These are phyloP conservation scores for Petrosia ficiformis DNA, from an alignment of 37 sponge, comb jelly and placozoan species.

Conservation along the genomic window DNA sequence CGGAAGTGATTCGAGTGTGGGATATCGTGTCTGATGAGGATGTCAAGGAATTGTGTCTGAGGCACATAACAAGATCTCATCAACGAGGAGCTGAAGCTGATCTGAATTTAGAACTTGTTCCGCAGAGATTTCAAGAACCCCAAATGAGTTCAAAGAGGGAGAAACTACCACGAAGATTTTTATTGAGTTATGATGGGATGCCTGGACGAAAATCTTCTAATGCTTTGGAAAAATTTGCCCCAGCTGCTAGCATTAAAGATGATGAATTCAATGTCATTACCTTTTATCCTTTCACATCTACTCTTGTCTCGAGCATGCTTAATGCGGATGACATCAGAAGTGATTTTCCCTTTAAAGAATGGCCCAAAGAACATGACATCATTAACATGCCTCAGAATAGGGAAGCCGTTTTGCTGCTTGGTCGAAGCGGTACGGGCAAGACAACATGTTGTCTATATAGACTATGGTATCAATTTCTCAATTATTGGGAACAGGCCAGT, in stretches of 20 bases:
- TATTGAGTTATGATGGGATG: background rate
- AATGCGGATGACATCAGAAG: conserved; percentile 20
- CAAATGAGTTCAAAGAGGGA: too few species aligned
- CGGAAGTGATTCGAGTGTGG: conserved; percentile 80
- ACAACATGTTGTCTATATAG: conserved; percentile 86
- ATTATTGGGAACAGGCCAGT: conserved; percentile 53
- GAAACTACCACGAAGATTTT: background rate
- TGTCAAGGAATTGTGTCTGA: conserved; percentile 8
- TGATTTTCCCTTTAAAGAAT: conserved; percentile 80
- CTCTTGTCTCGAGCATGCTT: conserved; percentile 42
- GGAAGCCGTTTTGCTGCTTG: conserved; percentile 64
- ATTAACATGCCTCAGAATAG: conserved; percentile 30
- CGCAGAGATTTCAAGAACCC: background rate
- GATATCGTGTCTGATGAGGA: conserved; percentile 54
- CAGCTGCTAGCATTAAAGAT: conserved; percentile 66
- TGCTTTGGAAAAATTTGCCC: conserved; percentile 18
- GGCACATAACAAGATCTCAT: conserved; percentile 53
- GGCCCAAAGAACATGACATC: conserved; percentile 85
- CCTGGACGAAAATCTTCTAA: background rate
- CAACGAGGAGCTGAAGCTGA: conserved; percentile 16
- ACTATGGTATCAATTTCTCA: conserved; percentile 69
- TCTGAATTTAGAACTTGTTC: background rate
- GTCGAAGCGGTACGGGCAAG: conserved; percentile 87
- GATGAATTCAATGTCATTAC: conserved; percentile 72
- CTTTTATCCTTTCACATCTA: conserved; percentile 66